Evolutionary conservation across 2,888 invertebrate genomes (phyloP), one percentile per base, ranked within the genome.

Genomic region (Perdita meconis): DNA sequence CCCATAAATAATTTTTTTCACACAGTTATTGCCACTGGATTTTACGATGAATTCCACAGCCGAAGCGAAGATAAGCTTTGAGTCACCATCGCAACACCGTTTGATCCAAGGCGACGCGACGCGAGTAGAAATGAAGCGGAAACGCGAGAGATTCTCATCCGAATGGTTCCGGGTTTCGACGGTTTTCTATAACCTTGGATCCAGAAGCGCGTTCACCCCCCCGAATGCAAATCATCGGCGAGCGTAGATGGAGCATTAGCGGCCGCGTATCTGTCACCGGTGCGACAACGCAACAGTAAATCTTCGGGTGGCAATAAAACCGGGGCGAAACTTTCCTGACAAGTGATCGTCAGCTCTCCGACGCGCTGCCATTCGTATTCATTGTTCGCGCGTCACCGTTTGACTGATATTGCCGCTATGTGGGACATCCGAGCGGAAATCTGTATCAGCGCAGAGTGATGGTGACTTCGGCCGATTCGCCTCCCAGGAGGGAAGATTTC

Each of bases 301-400:
- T 47, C 47, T 47, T 19, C 47, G 19, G n/a, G n/a, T 10, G 47
- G 47, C 47, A 47, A 47, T 47, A 47, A 47, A 47, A 47, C 22
- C 47, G 47, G n/a, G 10, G 19, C 12, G 47, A 47, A 47, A 47
- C 47, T 47, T 47, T 47, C 47, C 47, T 47, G 47, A 47, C 47
- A 47, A 47, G 47, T 47, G 47, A 47, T 47, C 47, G 47, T 22
- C 47, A 19, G 47, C 47, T 19, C 47, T 47, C 19, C 47, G 47
- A 47, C 47, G 47, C 47, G 47, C 19, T 47, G 47, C 19, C 47
- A 47, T 47, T 47, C 47, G 22, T 47, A 47, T 47, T 47, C 47
- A 47, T 47, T 47, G 47, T 47, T 47, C 19, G 47, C 47, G 19
- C 47, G 47, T 47, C 47, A 47, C 47, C 16, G 19, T 19, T 16